A percentile compares a stretch with the other conserved stretches of the same genome.
Conservation (phyloP, 1,140 invertebrate genomes). For the Micrasema longulum region DNA sequence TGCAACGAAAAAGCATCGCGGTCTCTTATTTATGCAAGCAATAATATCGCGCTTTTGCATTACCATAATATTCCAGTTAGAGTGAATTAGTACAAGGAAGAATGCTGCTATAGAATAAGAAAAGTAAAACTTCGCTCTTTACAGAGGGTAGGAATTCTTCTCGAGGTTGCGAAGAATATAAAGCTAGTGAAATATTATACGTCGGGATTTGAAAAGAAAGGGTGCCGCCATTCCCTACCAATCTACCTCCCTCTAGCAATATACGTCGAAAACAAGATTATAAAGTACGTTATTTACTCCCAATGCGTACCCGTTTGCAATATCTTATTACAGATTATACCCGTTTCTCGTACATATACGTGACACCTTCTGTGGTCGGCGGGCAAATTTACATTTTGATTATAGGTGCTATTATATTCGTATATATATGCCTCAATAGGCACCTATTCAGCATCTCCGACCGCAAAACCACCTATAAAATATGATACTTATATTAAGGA, state of each 20-base stretch:
- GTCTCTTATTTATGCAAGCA: slow-evolving; percentile 6
- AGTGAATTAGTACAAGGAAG: slow-evolving; percentile 11
- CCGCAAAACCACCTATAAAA: too few species aligned
- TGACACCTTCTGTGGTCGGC: too few species aligned
- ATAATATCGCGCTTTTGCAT: neutral
- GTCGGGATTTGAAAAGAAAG: slow-evolving; percentile 41
- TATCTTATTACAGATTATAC: too few species aligned
- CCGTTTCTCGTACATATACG: too few species aligned
- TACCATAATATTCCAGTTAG: slow-evolving; percentile 13
- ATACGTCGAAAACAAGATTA: slow-evolving; percentile 50
- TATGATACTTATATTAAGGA: too few species aligned
- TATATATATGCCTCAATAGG: too few species aligned
- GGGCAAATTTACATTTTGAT: too few species aligned
- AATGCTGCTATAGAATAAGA: neutral
- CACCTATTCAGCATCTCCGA: too few species aligned
- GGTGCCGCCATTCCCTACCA: slow-evolving; percentile 24
- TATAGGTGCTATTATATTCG: too few species aligned
- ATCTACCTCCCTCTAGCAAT: slow-evolving; percentile 12
- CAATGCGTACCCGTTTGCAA: neutral
- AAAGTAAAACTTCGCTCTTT: slow-evolving; percentile 13
- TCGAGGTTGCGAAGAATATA: slow-evolving; percentile 19
- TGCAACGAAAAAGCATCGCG: neutral
- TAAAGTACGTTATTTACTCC: slow-evolving; percentile 49
- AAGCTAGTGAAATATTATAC: slow-evolving; percentile 52
- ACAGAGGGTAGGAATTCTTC: slow-evolving; percentile 33